Base-by-base conservation (phyloP, 2,797 vertebrate genomes). In the Jordanella pulchra region DNA sequence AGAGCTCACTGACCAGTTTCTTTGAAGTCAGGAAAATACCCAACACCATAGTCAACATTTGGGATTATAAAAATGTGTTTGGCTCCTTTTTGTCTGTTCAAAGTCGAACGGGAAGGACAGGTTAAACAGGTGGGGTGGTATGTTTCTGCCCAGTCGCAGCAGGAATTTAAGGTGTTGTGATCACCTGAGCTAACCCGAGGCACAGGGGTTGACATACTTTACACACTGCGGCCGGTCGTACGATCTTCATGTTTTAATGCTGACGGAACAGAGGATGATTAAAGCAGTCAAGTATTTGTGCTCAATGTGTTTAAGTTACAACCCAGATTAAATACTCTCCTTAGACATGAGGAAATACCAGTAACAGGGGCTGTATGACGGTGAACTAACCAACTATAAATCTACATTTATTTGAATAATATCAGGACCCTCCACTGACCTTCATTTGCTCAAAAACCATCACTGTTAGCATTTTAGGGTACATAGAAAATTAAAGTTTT, bases 41-140 rank as follows among this genome's bases (percentile, higher is more conserved):
- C 55, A 56, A 13, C 14, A 30, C 18, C 12, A n/a, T 9, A 3
- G 32, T 23, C 3, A 58, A 68, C 53, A 66, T 65, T 55, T 32
- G 32, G 27, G 2, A 79, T 50, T 30, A 7, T 2, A 23, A 11
- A 71, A 69, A 70, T 60, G 0, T 51, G 1, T 69, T 30, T 28
- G 10, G 15, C 21, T 9, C 14, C 17, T 21, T 61, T 50, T 17
- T 30, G 6, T 11, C 2, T 45, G 18, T 65, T 70, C n/a, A 56
- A 1, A 3, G 32, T n/a, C 54, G 23, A 3, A 17, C 83, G 47
- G 73, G 76, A 72, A 61, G 69, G 28, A 65, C 84, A 9, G 56
- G 76, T 71, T 58, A 13, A 17, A 27, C n/a, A 3, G 7, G 70
- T 4, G n/a, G 39, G 13, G 35, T 1, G 18, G 28, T 18, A 15